phyloP scores from a whole-genome alignment of 2,888 invertebrate species.

The Drosophila engyochracea region DNA sequence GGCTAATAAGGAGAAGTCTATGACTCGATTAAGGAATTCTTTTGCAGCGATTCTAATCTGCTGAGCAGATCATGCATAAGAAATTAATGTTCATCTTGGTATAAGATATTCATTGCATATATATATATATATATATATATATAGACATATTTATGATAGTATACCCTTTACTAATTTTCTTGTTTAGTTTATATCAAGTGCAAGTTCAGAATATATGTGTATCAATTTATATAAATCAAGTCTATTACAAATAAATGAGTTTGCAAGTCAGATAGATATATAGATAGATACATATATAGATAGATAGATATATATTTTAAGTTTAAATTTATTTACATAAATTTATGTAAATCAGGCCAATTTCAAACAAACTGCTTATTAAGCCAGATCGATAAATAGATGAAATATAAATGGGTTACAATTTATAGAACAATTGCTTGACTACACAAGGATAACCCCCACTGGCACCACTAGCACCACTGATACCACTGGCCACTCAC shows the following conservation, averaged over 20 bases:
- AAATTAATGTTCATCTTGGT: not conserved
- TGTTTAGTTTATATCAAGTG: not conserved
- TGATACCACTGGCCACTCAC: not conserved
- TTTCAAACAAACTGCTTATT: not conserved
- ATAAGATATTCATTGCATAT: not conserved
- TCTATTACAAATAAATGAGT: not conserved
- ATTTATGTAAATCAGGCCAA: not conserved
- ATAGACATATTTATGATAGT: not conserved
- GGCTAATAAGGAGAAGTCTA: not conserved
- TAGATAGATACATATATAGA: not conserved
- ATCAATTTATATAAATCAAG: not conserved
- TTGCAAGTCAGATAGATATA: not conserved
- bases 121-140: not conserved
- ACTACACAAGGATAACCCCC: not conserved
- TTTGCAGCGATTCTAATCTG: not conserved
- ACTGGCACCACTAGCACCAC: not conserved
- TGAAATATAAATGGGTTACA: too few relatives aligned
- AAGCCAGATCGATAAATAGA: not conserved
- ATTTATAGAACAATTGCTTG: not conserved
- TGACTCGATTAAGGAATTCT: not conserved
- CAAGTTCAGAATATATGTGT: not conserved
- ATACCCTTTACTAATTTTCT: not conserved
- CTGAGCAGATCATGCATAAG: not conserved
- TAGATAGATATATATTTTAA: not conserved
- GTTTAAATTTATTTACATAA: not conserved